Base-by-base conservation (phyloP, 2,113 vertebrate genomes). In the Podarcis muralis region DNA sequence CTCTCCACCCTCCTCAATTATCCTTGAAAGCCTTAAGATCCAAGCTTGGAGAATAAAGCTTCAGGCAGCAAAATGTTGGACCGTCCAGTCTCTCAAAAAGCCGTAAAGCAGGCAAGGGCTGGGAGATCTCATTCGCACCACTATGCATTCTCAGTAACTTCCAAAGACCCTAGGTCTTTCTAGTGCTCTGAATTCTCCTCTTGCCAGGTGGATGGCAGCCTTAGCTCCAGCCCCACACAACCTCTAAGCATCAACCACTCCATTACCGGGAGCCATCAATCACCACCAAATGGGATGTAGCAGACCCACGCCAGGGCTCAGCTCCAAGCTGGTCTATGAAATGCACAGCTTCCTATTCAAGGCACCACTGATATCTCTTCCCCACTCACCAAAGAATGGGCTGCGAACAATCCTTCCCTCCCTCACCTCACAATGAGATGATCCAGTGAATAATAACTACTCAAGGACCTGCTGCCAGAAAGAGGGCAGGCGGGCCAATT, bases 311-410 rank as follows among this genome's bases (percentile, higher is more conserved):
- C 77, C 53, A 48, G 76, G 88, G 68, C 83, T 81, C 18, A 22
- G 78, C 69, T 85, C 68, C 88, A 85, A 85, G 83, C 35, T 48
- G 76, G 66, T 80, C 82, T 79, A 80, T 89, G 75, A 89, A 89
- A 85, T 72, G 62, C 66, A 37, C 23, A 37, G 32, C 11, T 25
- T 72, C 88, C 83, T 81, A 74, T 80, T 89, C 83, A 80, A 79
- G 57, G 53, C 69, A 72, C 32, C 30, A 1, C 35, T 20, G 83
- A 71, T 80, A 80, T 85, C 88, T 81, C 83, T 74, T 48, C 77
- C 30, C 30, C 68, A 74, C 69, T 30, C 66, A n/a, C 76, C 76
- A 74, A 48, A 78, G 57, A 85, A 89, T 79, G 76, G 53, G 57
- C 83, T 71, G 22, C 6, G 30, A 74, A 85, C 83, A 85, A 74